These are phyloP conservation scores for Mnemiopsis leidyi DNA, from an alignment of 37 sponge, comb jelly and placozoan genomes.

Conservation along the genomic window DNA sequence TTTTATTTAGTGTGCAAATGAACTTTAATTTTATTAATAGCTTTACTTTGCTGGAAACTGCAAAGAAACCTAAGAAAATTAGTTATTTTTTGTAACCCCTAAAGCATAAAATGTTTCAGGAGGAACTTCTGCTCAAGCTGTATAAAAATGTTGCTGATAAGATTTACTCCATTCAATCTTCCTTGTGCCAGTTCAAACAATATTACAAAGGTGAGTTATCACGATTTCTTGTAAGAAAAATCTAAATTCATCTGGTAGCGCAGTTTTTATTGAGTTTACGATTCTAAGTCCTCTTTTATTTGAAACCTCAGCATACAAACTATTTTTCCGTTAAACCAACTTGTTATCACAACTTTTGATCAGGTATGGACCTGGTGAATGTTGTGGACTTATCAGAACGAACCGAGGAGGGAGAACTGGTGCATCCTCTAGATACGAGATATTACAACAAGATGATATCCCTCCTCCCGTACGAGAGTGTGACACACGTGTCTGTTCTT, in stretches of 20 bases:
- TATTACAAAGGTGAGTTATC: conserved; percentile 37
- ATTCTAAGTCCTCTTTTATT: no score
- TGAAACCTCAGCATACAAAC: no score
- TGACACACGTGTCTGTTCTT: conserved; percentile 70
- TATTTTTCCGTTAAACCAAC: no score
- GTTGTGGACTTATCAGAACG: conserved; percentile 5
- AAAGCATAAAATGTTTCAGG: no score
- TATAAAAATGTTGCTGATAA: background rate
- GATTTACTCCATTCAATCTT: conserved; percentile 3
- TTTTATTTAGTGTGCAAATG: no score
- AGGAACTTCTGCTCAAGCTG: background rate
- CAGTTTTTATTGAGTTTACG: no score
- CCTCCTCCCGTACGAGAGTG: conserved; percentile 73
- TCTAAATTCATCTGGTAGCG: no score
- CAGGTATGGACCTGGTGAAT: conserved; percentile 55
- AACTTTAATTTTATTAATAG: no score
- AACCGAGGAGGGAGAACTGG: conserved; percentile 36
- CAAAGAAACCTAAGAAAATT: no score
- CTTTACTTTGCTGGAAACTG: no score
- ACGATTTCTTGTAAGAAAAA: no score
- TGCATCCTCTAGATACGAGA: conserved; percentile 66
- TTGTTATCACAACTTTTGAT: background rate
- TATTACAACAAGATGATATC: conserved; percentile 73
- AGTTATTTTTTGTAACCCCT: no score
- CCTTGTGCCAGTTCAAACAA: background rate